Conservation (phyloP, 2,797 vertebrate species). For the Pantherophis vulpinus region DNA sequence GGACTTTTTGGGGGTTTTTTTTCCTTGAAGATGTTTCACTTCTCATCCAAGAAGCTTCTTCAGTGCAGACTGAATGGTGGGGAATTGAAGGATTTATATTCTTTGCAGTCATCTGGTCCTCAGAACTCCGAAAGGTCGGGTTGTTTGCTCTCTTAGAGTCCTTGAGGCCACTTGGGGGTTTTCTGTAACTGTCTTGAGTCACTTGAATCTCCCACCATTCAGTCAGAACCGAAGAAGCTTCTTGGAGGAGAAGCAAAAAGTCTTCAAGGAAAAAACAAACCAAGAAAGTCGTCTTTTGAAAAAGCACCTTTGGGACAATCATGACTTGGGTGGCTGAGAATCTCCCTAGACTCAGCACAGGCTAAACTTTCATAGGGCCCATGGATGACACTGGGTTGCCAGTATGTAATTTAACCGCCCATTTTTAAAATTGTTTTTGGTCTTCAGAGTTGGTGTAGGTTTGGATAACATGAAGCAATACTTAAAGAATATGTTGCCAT, state of each 20-base stretch:
- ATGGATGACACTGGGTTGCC: background rate
- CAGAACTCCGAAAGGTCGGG: background rate
- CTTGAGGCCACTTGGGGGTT: background rate
- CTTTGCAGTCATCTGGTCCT: no score
- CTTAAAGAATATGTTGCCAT: background rate
- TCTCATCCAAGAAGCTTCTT: background rate
- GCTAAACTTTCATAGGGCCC: background rate
- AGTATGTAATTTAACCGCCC: background rate
- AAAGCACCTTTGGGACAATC: background rate
- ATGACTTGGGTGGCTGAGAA: background rate
- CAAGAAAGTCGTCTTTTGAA: background rate
- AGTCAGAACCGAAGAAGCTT: background rate
- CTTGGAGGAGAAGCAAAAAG: background rate
- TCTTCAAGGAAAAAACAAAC: background rate
- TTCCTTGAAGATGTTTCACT: background rate
- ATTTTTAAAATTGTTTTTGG: background rate
- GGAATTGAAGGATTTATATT: background rate
- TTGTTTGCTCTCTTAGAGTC: background rate
- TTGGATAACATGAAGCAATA: background rate
- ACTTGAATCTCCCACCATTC: background rate
- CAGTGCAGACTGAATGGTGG: background rate
- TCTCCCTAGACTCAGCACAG: background rate
- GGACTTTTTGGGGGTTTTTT: background rate
- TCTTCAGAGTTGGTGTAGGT: background rate
- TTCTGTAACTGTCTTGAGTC: no score